A percentile compares a stretch with the other conserved stretches of the same genome.
These are phyloP conservation scores for Terrapene triunguis DNA, from an alignment of 2,113 vertebrate genomes.

Conservation along the genomic window DNA sequence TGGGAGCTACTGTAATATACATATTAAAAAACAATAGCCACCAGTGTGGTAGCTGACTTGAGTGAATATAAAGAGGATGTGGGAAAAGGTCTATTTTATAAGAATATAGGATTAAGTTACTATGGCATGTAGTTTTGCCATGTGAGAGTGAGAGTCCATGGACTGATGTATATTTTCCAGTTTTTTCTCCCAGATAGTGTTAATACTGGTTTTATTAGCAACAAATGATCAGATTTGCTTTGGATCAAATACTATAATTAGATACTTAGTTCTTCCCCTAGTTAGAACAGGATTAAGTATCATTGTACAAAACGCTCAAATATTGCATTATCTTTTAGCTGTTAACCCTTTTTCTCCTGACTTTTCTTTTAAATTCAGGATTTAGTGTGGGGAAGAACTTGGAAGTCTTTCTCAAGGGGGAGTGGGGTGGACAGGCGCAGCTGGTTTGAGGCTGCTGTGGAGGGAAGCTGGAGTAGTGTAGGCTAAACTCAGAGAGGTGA, in stretches of 20 bases:
- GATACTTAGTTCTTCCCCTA: constrained; percentile 6
- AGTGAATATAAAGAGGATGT: background rate
- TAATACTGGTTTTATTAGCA: background rate
- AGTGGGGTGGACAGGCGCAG: background rate
- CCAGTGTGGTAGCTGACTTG: background rate
- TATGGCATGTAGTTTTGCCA: background rate
- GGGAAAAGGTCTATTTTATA: background rate
- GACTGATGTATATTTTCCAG: background rate
- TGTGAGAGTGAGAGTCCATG: background rate
- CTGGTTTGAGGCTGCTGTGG: background rate
- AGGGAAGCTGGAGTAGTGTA: background rate
- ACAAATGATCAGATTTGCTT: background rate
- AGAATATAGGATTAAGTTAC: accelerated
- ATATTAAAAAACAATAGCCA: background rate
- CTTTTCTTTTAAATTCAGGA: background rate
- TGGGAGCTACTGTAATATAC: background rate
- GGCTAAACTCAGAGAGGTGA: background rate
- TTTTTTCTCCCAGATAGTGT: background rate
- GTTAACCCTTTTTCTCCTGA: background rate
- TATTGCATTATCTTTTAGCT: background rate
- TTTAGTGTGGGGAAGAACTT: background rate
- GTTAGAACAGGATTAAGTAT: background rate
- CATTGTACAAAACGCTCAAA: background rate
- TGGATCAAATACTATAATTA: constrained; percentile 15
- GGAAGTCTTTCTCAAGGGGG: background rate